Base-by-base conservation (phyloP, 1,140 invertebrate genomes). In the Lucilia cuprina region DNA sequence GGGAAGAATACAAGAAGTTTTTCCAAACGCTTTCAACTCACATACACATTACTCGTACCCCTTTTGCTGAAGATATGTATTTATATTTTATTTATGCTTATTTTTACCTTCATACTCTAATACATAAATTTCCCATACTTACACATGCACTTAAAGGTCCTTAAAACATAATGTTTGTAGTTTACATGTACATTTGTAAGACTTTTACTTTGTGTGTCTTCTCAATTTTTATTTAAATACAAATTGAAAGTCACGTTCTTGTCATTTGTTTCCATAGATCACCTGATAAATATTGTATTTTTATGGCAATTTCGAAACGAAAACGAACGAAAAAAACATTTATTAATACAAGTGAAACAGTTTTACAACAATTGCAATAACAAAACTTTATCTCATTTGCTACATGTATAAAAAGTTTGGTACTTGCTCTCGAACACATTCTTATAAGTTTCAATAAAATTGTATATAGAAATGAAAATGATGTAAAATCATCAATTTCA, bases 161-260 rank as follows among this genome's bases (percentile, higher is more conserved):
- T 41, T 60, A n/a, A n/a, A 30, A 30, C 25, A 30, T 30, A 30
- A 30, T 30, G 25, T 30, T 2, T 30, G 25, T 30, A 30, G 25
- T 30, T 30, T 30, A 30, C 25, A 30, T 30, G 25, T 30, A 30
- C 25, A 30, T 30, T 3, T 30, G 3, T 30, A 30, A 30, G 25
- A 30, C 25, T 30, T 30, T 3, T 2, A 30, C 25, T 30, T 30
- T 3, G 55, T 60, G n/a, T n/a, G 14, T 60, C 14, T n/a, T 3
- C 25, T 30, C 25, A 30, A 1, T 30, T 7, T 60, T 17, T 8
- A 60, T 49, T 35, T 41, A 8, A 78, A 70, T 55, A 65, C 50
- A 82, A 82, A 65, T 19, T 82, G 30, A 82, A 65, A 82, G 82
- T 82, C 82, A 82, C 82, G 82, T 82, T 82, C 82, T n/a, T 82